A percentile compares a stretch with the other conserved stretches of the same genome.
phyloP scores from a whole-genome alignment of 2,888 invertebrate species.

The Acanthoscelides obtectus region DNA sequence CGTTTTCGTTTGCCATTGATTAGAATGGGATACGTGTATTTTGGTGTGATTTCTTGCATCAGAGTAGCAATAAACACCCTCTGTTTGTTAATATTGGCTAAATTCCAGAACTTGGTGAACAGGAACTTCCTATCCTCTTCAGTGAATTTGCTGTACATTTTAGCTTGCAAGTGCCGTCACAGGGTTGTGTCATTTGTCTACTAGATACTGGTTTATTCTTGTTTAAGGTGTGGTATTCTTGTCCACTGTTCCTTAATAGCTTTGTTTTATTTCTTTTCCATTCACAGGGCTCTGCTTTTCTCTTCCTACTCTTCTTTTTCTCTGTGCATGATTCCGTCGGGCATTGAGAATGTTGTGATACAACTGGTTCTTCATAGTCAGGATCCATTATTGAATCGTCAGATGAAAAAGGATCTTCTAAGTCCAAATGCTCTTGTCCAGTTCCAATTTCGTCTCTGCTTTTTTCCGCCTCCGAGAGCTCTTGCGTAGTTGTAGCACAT shows the following conservation, averaged over 20 bases:
- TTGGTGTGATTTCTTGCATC: not conserved
- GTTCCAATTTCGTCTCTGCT: too few relatives aligned
- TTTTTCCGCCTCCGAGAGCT: too few relatives aligned
- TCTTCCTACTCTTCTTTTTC: too few relatives aligned
- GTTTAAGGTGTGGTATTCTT: not conserved
- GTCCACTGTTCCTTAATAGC: slow-evolving; percentile 4
- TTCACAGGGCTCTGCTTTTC: too few relatives aligned
- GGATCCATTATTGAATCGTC: too few relatives aligned
- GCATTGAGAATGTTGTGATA: not conserved
- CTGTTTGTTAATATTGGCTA: slow-evolving; percentile 5
- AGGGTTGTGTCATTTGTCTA: slow-evolving; percentile 1
- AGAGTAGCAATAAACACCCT: slow-evolving; percentile 1
- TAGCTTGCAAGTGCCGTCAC: not conserved
- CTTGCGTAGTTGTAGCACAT: too few relatives aligned
- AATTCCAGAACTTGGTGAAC: slow-evolving; percentile 1
- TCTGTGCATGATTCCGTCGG: too few relatives aligned
- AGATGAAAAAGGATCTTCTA: too few relatives aligned
- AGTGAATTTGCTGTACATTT: slow-evolving; percentile 1
- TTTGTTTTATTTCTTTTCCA: not conserved
- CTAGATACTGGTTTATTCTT: not conserved
- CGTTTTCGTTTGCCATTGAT: slow-evolving; percentile 1
- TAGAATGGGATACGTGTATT: not conserved
- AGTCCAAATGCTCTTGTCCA: too few relatives aligned
- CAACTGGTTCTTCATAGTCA: too few relatives aligned
- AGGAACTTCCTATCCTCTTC: slow-evolving; percentile 1